phyloP scores from a whole-genome alignment of 2,113 vertebrate species.

The Neopipo cinnamomea region DNA sequence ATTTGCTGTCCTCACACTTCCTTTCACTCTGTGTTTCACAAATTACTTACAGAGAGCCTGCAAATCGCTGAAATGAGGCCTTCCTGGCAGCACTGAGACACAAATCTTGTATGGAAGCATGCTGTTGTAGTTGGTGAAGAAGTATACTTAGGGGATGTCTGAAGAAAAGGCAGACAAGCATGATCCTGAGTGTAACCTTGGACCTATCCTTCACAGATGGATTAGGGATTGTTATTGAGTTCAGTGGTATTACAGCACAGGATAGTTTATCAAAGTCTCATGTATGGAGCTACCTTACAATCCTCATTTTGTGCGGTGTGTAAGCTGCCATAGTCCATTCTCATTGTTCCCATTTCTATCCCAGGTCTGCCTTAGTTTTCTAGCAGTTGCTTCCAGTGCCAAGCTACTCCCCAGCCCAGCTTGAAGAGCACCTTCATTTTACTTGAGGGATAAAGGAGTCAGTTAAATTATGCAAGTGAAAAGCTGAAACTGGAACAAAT shows the following conservation, averaged over 20 bases:
- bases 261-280: neutral
- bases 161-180: neutral
- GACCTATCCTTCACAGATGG: neutral
- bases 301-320: neutral
- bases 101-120: neutral
- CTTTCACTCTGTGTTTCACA: neutral
- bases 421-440: slow-evolving; percentile 41
- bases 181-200: neutral
- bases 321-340: neutral
- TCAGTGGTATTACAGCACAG: neutral
- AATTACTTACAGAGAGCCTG: neutral
- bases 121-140: neutral
- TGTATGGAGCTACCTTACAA: neutral
- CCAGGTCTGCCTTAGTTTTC: neutral
- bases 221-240: neutral
- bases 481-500: slow-evolving; percentile 35
- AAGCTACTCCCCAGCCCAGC: neutral
- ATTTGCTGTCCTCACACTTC: neutral
- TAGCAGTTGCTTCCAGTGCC: neutral
- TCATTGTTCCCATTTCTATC: neutral
- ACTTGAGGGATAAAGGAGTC: neutral
- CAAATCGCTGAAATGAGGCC: neutral
- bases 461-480: slow-evolving; percentile 32
- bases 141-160: neutral
- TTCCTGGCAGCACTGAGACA: neutral